Conservation (phyloP, 2,888 invertebrate species). For the Melipona beecheii region DNA sequence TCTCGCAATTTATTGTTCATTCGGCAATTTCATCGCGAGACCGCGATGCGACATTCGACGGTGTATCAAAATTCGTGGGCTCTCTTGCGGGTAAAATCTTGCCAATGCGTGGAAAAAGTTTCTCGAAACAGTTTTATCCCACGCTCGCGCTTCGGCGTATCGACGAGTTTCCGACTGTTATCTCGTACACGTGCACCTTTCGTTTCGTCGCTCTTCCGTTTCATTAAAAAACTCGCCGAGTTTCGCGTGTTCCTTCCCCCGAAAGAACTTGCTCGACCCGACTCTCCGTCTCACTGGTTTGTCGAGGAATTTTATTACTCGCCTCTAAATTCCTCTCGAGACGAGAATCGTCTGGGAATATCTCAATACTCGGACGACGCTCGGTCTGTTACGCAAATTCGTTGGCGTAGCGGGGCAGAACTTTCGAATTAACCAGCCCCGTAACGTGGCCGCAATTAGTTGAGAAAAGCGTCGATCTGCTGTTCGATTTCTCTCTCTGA, state of each 20-base stretch:
- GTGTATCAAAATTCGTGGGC: constrained; percentile 1
- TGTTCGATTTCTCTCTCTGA: constrained; percentile 51
- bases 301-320: not conserved
- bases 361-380: constrained; percentile 28
- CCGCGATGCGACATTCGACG: constrained; percentile 23
- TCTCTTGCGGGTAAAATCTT: not conserved
- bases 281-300: not conserved
- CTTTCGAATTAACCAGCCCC: constrained; percentile 43
- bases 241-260: not conserved
- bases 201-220: not conserved
- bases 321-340: constrained; percentile 1
- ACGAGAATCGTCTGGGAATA: constrained; percentile 1
- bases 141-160: not conserved
- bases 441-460: constrained; percentile 47
- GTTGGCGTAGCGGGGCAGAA: constrained; percentile 46
- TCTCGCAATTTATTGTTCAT: constrained; percentile 31
- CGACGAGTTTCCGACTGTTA: not conserved
- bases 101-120: not conserved
- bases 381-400: constrained; percentile 63
- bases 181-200: no score
- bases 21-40: constrained; percentile 21
- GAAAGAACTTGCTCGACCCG: not conserved
- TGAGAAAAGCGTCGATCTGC: constrained; percentile 58
- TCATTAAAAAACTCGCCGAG: not conserved
- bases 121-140: not conserved